Evolutionary conservation across 2,113 vertebrate genomes (phyloP).

Genomic region (Brachionichthys hirsutus): DNA sequence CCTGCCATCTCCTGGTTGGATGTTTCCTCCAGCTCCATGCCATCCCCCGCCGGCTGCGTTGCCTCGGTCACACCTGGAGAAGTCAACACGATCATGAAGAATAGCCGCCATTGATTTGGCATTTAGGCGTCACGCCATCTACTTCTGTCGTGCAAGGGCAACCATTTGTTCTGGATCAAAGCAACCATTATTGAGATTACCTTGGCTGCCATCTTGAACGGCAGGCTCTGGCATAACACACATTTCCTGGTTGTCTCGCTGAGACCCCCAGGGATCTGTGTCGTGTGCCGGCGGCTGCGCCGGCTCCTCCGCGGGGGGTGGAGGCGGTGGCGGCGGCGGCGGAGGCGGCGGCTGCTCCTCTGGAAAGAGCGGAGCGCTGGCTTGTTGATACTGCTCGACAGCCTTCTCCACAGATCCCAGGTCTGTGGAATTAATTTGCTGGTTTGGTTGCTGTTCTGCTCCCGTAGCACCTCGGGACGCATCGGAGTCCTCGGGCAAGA

Average conservation of each 20-base stretch:
- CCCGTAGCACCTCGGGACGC: conserved; percentile 32
- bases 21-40: conserved; percentile 80
- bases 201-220: conserved; percentile 34
- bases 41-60: conserved; percentile 66
- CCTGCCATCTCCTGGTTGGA: conserved; percentile 78
- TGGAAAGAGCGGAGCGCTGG: conserved; percentile 53
- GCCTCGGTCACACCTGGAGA: conserved; percentile 29
- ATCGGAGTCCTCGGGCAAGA: conserved; percentile 50
- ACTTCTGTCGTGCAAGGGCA: neutral
- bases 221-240: conserved; percentile 4
- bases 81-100: neutral
- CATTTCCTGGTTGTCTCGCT: conserved; percentile 27
- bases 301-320: conserved; percentile 41
- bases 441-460: conserved; percentile 21
- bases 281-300: conserved; percentile 20
- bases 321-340: conserved; percentile 18
- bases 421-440: conserved; percentile 32
- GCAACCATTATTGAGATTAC: conserved; percentile 19
- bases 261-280: conserved; percentile 3
- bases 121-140: too few species aligned
- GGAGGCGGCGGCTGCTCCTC: conserved; percentile 44
- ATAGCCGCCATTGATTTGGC: too few species aligned
- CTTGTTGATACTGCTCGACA: conserved; percentile 66
- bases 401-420: conserved; percentile 62
- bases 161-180: neutral